These are phyloP conservation scores for Caretta caretta DNA, from an alignment of 2,113 vertebrate species.

Conservation along the genomic window DNA sequence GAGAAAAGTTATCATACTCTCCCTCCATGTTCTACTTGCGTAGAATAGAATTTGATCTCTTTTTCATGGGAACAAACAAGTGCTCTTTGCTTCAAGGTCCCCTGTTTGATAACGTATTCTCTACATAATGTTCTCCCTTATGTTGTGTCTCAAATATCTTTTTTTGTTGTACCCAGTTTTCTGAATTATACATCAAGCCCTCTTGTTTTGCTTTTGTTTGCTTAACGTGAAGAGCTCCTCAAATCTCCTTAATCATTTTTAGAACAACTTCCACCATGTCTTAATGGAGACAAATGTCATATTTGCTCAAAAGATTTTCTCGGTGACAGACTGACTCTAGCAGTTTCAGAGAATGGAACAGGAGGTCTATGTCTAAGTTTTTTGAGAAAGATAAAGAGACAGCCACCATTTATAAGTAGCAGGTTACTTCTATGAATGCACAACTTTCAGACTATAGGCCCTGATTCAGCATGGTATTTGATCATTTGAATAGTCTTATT, in stretches of 20 bases:
- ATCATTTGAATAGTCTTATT: background rate
- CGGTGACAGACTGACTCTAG: background rate
- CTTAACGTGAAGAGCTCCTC: background rate
- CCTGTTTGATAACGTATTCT: slow-evolving; percentile 29
- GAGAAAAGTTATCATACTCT: slow-evolving; percentile 42
- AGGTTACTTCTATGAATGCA: background rate
- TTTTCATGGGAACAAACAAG: slow-evolving; percentile 57
- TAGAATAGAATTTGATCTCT: slow-evolving; percentile 25
- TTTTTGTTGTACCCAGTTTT: slow-evolving; percentile 28
- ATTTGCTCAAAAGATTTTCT: background rate
- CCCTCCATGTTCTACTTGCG: slow-evolving; percentile 18
- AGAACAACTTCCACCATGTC: slow-evolving; percentile 20
- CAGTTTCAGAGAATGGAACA: background rate
- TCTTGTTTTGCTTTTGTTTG: slow-evolving; percentile 12
- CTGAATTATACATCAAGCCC: background rate
- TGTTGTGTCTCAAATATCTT: background rate
- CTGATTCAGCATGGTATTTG: background rate
- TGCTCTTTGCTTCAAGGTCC: slow-evolving; percentile 51
- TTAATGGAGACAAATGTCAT: slow-evolving; percentile 1
- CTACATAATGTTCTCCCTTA: background rate
- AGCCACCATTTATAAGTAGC: background rate
- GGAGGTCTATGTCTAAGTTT: background rate
- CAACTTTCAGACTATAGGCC: background rate
- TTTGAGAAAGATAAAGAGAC: background rate
- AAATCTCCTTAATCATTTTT: slow-evolving; percentile 36